Percentiles rank a stretch among this genome's conserved stretches.
Conservation (phyloP, 2,113 vertebrate species). For the Psilopogon haemacephalus region DNA sequence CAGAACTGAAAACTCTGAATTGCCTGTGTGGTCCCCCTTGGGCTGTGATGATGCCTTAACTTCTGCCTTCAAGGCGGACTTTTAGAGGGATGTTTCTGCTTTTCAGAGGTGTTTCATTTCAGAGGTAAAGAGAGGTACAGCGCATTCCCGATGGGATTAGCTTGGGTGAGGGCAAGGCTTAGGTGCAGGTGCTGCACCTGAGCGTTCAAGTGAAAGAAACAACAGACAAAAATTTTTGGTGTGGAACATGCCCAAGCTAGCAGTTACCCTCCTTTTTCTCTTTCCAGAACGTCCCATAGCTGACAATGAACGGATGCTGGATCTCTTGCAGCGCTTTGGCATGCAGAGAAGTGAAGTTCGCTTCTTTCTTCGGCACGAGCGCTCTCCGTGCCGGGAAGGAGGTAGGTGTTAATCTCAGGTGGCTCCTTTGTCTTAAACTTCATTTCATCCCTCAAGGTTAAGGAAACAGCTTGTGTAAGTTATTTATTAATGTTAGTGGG, state of each 20-base stretch:
- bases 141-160: neutral
- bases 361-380: slow-evolving; percentile 92
- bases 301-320: slow-evolving; percentile 89
- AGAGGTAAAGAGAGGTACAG: neutral
- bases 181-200: neutral
- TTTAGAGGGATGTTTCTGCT: neutral
- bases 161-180: neutral
- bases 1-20: neutral
- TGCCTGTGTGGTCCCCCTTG: neutral
- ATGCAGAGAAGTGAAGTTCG: slow-evolving; percentile 87
- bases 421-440: neutral
- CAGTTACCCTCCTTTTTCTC: neutral
- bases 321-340: slow-evolving; percentile 89
- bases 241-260: neutral
- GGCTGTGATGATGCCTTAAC: accelerated
- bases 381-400: slow-evolving; percentile 77
- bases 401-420: slow-evolving; percentile 70
- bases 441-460: neutral
- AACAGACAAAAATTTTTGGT: neutral
- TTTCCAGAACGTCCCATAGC: slow-evolving; percentile 87
- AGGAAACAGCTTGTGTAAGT: neutral
- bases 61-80: neutral
- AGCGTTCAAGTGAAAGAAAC: neutral
- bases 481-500: neutral
- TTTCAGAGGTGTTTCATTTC: neutral